Base-by-base conservation (phyloP, 1,140 invertebrate genomes). In the Olivierus martensii region DNA sequence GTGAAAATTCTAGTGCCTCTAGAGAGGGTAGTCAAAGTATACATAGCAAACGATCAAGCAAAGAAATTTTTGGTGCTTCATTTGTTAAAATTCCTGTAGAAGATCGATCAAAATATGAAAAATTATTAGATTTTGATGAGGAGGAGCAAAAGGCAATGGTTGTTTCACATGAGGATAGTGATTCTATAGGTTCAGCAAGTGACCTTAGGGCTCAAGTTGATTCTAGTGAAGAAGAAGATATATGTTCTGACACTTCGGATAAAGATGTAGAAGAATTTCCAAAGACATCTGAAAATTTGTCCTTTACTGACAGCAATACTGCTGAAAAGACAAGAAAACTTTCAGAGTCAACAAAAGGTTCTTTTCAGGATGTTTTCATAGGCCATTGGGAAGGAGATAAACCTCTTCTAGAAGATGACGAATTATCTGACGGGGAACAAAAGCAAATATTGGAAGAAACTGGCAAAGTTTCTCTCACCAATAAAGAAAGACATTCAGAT, bases 331-430 rank as follows among this genome's bases (percentile, higher is more conserved):
- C 47, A 21, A 56, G 56, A 21, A 49, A 52, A 36, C 43, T 43
- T 28, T 52, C 52, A 18, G 56, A 12, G 2, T 28, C 28, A 1
- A 42, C 47, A 17, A 53, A 53, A 59, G 44, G 53, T 58, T 37
- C 34, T 42, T 46, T 47, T 44, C 46, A 49, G 48, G 72, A 73
- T 58, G 59, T 70, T 39, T 75, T 84, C 46, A 77, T 84, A 1
- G 82, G 81, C 0, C 83, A 87, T 67, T 78, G 82, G 51, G 85
- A 86, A 59, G 84, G 84, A 2, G 82, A 84, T 53, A 77, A 78
- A 57, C 84, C 84, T 2, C 65, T 89, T 10, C 65, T 88, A 1
- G 70, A 84, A 28, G 84, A 89, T 59, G 83, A 87, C 65, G 83
- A 87, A 62, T 65, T 86, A n/a, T 59, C 56, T 14, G 61, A 63